Conservation (phyloP, 2,888 invertebrate species). For the Malthinus flaveolus region DNA sequence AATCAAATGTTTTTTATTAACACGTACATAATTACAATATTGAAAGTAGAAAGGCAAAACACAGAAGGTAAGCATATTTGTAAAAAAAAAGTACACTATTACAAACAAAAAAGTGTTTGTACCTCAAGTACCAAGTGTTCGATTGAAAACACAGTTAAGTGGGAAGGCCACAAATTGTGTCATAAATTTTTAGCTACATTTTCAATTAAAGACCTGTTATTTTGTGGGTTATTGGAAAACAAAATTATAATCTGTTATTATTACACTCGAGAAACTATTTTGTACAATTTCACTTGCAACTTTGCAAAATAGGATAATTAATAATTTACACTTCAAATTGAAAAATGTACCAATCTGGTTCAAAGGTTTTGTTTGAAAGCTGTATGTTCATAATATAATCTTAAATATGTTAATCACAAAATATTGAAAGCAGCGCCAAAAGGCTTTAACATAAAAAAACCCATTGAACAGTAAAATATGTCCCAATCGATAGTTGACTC, state of each 20-base stretch:
- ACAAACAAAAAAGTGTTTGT: not conserved
- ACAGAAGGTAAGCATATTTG: constrained; percentile 5
- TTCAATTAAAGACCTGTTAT: too few relatives aligned
- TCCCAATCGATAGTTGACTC: too few relatives aligned
- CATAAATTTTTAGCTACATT: too few relatives aligned
- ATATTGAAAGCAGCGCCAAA: too few relatives aligned
- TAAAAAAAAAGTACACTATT: constrained; percentile 19
- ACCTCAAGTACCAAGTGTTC: too few relatives aligned
- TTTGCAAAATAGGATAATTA: constrained; percentile 1
- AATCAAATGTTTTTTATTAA: constrained; percentile 23
- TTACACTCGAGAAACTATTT: constrained; percentile 1
- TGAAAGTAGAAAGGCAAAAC: constrained; percentile 17
- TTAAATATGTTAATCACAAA: too few relatives aligned
- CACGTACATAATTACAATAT: constrained; percentile 21
- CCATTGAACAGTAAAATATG: too few relatives aligned
- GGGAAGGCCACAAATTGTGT: too few relatives aligned
- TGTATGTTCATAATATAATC: too few relatives aligned
- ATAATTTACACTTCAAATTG: not conserved
- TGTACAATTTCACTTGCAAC: not conserved
- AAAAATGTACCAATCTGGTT: not conserved
- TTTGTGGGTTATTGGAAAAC: not conserved
- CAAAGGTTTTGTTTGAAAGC: not conserved
- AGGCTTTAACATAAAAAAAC: too few relatives aligned
- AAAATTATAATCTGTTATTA: constrained; percentile 5
- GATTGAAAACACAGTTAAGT: too few relatives aligned